These are phyloP conservation scores for Thermophis baileyi DNA, from an alignment of 2,113 vertebrate species.

Conservation along the genomic window DNA sequence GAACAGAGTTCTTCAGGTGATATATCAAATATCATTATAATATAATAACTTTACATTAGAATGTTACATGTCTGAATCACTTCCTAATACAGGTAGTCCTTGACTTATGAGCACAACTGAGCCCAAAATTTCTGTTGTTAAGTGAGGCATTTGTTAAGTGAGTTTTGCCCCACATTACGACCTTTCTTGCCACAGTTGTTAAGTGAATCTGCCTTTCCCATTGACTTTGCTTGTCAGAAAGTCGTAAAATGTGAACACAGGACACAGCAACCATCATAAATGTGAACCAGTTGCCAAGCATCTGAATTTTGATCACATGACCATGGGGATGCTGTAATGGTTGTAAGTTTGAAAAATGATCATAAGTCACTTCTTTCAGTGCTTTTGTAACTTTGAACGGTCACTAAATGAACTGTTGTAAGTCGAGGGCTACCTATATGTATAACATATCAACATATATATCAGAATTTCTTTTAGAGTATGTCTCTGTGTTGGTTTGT, in stretches of 20 bases:
- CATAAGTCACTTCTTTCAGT: neutral
- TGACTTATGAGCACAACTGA: neutral
- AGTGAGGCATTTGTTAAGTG: neutral
- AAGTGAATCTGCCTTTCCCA: neutral
- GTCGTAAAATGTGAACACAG: neutral
- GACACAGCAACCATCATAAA: neutral
- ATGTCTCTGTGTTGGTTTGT: neutral
- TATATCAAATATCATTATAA: neutral
- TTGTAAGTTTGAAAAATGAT: neutral
- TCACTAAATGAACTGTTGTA: neutral
- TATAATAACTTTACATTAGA: neutral
- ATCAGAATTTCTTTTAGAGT: neutral
- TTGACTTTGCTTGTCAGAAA: neutral
- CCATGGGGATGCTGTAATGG: neutral
- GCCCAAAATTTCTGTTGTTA: neutral
- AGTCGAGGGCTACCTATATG: neutral
- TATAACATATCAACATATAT: neutral
- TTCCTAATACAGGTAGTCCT: neutral
- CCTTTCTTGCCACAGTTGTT: too few relatives aligned
- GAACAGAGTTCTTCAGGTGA: neutral
- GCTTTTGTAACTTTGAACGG: neutral
- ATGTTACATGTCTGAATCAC: neutral
- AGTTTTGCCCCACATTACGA: too few relatives aligned
- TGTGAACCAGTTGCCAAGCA: neutral
- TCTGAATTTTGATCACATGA: neutral